Percentiles rank a stretch among this genome's conserved stretches.
phyloP scores from a whole-genome alignment of 1,140 invertebrate species.

The Eurosta solidaginis region DNA sequence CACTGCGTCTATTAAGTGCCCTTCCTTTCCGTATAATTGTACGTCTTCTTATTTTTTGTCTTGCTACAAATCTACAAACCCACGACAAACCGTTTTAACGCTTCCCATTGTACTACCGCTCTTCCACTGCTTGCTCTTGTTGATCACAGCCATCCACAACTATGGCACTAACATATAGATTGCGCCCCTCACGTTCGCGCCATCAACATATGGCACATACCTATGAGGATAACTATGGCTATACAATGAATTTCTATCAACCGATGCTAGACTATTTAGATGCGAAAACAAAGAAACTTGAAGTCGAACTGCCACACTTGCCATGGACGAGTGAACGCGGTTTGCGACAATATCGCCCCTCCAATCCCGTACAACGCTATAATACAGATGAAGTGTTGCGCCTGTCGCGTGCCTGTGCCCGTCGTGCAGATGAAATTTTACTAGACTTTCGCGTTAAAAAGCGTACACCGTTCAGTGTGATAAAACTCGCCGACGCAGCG shows the following conservation, averaged over 20 bases:
- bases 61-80: neutral
- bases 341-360: conserved; percentile 64
- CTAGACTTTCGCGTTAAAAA: conserved; percentile 67
- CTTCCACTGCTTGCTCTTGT: neutral
- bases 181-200: conserved; percentile 58
- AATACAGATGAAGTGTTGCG: conserved; percentile 67
- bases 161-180: conserved; percentile 48
- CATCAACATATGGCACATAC: conserved; percentile 57
- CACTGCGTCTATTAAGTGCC: neutral
- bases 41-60: neutral
- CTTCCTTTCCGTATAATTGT: neutral
- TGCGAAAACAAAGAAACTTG: conserved; percentile 61
- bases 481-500: conserved; percentile 69
- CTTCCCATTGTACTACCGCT: neutral
- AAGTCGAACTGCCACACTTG: conserved; percentile 66
- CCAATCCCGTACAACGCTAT: conserved; percentile 66
- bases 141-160: neutral
- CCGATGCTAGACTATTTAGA: conserved; percentile 83
- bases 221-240: conserved; percentile 80
- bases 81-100: neutral
- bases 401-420: conserved; percentile 68
- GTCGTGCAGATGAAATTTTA: conserved; percentile 70
- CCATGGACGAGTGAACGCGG: conserved; percentile 76
- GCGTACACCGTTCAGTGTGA: conserved; percentile 70
- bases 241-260: conserved; percentile 80